Evolutionary conservation across 2,797 vertebrate species (phyloP).

Genomic region (Tarsius wallacei): DNA sequence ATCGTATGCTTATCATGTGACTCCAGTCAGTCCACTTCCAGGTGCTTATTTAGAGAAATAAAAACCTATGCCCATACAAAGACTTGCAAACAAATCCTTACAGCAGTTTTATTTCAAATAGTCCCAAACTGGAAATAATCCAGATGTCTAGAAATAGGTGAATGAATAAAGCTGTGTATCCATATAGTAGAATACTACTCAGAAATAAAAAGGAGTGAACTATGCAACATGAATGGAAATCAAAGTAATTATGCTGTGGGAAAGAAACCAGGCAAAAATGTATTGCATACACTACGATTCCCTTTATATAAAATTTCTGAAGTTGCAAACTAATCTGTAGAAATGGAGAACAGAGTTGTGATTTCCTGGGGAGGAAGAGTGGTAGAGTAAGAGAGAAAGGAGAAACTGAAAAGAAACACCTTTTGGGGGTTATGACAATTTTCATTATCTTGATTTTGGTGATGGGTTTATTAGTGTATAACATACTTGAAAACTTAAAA

Average conservation of each 20-base stretch:
- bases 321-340: not conserved
- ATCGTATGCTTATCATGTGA: not conserved
- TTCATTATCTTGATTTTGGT: conserved; percentile 4
- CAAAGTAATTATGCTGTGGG: conserved; percentile 18
- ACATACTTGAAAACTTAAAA: conserved; percentile 24
- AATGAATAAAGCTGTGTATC: not conserved
- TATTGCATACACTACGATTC: not conserved
- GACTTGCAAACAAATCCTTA: not conserved
- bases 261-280: conserved; percentile 1
- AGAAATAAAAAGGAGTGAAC: not conserved
- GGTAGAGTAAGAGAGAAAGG: not conserved
- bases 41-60: conserved; percentile 1
- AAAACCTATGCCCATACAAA: not conserved
- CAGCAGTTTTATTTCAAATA: conserved; percentile 31
- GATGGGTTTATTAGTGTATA: not conserved
- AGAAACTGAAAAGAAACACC: not conserved
- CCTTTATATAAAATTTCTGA: conserved; percentile 24
- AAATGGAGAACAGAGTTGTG: not conserved
- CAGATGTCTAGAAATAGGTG: conserved; percentile 6
- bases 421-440: not conserved
- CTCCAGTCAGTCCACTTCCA: not conserved
- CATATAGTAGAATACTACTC: not conserved
- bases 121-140: not conserved
- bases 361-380: not conserved
- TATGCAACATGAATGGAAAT: not conserved